Conservation (phyloP, 2,797 vertebrate species). For the Lacerta viridis region DNA sequence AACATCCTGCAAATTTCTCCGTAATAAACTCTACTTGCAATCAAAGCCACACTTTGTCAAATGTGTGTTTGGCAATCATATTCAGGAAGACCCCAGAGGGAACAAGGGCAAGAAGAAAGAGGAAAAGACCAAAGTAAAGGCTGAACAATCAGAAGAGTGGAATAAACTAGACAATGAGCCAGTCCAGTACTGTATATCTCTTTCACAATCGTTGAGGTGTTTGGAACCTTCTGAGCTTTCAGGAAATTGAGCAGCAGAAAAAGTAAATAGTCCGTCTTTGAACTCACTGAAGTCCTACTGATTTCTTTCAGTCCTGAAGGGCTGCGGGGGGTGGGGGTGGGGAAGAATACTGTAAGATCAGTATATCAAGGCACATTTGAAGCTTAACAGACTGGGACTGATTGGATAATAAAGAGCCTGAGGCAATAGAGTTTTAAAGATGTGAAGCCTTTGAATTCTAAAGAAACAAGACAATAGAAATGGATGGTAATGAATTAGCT, state of each 20-base stretch:
- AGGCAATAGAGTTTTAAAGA: background rate
- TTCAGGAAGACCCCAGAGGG: background rate
- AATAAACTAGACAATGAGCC: no score
- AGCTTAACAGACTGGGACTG: background rate
- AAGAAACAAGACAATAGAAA: background rate
- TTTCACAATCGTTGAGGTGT: background rate
- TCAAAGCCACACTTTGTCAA: background rate
- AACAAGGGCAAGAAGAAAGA: background rate
- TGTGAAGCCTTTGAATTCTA: background rate
- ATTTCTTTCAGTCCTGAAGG: background rate
- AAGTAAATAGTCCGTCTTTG: background rate
- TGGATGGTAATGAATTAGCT: background rate
- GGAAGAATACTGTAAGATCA: background rate
- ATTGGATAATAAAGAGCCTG: background rate
- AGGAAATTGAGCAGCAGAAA: background rate
- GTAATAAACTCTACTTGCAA: background rate
- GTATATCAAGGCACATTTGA: slow-evolving; percentile 3
- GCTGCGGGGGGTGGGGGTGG: no score
- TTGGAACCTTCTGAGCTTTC: background rate
- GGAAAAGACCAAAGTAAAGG: background rate
- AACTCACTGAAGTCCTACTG: background rate
- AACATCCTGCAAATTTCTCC: background rate
- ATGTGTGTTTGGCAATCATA: background rate
- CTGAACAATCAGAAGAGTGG: no score
- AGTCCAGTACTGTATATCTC: no score